Evolutionary conservation across 2,888 invertebrate species (phyloP).

Genomic region (Dasypogon diadema): DNA sequence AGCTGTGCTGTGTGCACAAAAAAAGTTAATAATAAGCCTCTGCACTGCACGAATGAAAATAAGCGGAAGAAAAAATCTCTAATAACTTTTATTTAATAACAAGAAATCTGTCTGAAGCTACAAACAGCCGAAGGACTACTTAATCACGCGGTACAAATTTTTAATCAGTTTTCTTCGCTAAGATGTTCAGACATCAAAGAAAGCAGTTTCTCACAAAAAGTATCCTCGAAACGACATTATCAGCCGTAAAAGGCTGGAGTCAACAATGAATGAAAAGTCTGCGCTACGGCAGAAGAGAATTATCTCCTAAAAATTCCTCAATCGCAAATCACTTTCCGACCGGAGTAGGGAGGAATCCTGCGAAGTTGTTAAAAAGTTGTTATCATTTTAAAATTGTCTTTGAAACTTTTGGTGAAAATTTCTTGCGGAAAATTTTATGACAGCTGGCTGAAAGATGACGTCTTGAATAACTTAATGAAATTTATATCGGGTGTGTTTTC

Average conservation of each 20-base stretch:
- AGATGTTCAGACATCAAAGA: not conserved
- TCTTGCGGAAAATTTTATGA: conserved; percentile 40
- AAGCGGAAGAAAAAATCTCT: too few species aligned
- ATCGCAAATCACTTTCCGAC: not conserved
- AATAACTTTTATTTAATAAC: too few species aligned
- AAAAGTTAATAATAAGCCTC: too few species aligned
- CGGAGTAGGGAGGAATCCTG: not conserved
- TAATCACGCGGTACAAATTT: too few species aligned
- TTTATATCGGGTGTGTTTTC: not conserved
- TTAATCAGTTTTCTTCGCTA: too few species aligned
- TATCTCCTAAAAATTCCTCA: not conserved
- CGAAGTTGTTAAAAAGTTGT: conserved; percentile 34
- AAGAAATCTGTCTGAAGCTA: too few species aligned
- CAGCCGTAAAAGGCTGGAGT: not conserved
- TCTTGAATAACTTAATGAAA: conserved; percentile 32
- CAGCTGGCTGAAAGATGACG: conserved; percentile 35
- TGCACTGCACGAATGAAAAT: too few species aligned
- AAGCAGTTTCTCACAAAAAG: not conserved
- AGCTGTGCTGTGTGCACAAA: too few species aligned
- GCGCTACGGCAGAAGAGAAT: not conserved
- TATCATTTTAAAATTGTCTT: conserved; percentile 38
- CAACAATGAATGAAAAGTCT: conserved; percentile 29
- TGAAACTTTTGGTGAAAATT: conserved; percentile 25
- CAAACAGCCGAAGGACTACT: too few species aligned
- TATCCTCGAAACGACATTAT: conserved; percentile 10